Evolutionary conservation across 2,888 invertebrate species (phyloP).

Genomic region (Napeogenes sylphis): DNA sequence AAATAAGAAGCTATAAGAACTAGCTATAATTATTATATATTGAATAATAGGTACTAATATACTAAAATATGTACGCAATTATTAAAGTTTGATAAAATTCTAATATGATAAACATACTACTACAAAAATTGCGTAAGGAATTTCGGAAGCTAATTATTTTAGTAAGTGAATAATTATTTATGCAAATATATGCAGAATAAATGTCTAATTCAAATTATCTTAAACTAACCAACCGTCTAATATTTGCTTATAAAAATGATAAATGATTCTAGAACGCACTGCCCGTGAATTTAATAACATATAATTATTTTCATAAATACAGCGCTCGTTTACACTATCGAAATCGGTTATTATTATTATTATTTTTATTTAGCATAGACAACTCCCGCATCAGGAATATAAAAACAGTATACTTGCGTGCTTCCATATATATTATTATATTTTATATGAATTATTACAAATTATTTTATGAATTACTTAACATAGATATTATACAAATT

Average conservation of each 20-base stretch:
- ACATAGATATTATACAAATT: no score
- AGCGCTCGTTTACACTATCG: slow-evolving; percentile 4
- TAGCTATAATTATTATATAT: no score
- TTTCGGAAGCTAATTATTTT: background rate
- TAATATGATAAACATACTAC: background rate
- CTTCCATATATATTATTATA: no score
- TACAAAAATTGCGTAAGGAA: background rate
- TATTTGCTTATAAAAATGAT: slow-evolving; percentile 6
- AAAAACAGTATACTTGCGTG: no score
- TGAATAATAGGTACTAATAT: no score
- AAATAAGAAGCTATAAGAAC: no score
- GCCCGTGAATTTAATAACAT: background rate
- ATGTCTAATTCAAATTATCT: background rate
- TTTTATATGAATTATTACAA: no score
- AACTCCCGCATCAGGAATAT: no score
- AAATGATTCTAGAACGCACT: background rate
- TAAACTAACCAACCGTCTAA: background rate
- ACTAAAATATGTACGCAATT: no score
- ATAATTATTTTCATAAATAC: slow-evolving; percentile 9
- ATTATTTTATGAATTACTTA: no score
- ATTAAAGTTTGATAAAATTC: no score
- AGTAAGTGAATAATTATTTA: slow-evolving; percentile 11
- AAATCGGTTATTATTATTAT: background rate
- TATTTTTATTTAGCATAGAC: no score
- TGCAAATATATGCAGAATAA: background rate